phyloP scores from a whole-genome alignment of 2,797 vertebrate genomes.

The Macrochelys suwanniensis region DNA sequence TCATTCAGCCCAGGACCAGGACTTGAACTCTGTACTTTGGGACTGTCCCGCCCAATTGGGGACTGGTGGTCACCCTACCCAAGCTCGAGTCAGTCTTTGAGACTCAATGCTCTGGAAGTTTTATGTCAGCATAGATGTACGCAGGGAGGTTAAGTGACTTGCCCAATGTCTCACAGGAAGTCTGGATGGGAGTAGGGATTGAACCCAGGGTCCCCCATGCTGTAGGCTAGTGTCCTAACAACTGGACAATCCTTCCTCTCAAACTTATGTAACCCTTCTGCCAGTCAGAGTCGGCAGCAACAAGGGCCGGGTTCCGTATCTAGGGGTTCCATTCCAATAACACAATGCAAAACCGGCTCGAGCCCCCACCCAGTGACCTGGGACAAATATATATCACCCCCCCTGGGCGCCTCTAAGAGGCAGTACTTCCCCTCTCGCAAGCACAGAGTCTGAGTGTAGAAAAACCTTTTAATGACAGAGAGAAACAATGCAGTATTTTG shows the following conservation, averaged over 20 bases:
- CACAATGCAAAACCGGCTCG: no score
- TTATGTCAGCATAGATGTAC: not conserved
- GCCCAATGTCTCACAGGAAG: not conserved
- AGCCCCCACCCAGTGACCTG: no score
- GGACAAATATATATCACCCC: no score
- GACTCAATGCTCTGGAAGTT: not conserved
- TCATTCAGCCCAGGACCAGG: not conserved
- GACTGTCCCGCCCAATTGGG: not conserved
- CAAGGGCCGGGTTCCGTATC: no score
- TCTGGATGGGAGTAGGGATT: not conserved
- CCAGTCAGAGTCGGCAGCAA: no score
- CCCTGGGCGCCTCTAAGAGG: no score
- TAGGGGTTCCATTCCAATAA: no score
- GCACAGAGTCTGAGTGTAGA: no score
- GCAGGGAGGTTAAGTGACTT: not conserved
- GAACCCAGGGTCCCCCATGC: not conserved
- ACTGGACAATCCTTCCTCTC: not conserved
- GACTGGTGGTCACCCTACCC: not conserved
- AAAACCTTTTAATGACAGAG: no score
- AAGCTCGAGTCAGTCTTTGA: not conserved
- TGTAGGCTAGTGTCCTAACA: not conserved
- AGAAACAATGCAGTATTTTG: no score
- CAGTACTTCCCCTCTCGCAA: no score
- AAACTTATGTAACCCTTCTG: no score
- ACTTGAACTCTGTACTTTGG: not conserved